Conservation (phyloP, 2,113 vertebrate species). For the Naja naja region DNA sequence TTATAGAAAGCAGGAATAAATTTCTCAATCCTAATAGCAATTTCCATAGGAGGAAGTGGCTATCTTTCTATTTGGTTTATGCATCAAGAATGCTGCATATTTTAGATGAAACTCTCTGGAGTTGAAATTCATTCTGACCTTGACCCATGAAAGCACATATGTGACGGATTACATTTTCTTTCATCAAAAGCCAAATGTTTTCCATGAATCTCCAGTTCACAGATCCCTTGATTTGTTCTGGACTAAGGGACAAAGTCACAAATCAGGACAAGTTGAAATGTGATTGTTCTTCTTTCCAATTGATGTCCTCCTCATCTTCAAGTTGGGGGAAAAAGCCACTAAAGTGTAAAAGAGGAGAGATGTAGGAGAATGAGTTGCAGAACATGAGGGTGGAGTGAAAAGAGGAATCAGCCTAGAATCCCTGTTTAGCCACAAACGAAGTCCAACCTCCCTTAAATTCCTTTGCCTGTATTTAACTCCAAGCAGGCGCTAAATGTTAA, state of each 20-base stretch:
- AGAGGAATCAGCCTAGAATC: neutral
- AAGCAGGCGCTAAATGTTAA: neutral
- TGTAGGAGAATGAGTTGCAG: neutral
- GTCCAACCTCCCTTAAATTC: neutral
- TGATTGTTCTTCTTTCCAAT: slow-evolving; percentile 35
- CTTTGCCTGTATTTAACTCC: neutral
- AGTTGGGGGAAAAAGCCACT: slow-evolving; percentile 29
- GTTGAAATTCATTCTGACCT: neutral
- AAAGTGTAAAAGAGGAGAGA: neutral
- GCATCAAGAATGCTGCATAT: neutral
- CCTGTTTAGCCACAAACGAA: neutral
- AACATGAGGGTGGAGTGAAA: neutral
- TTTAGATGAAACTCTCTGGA: neutral
- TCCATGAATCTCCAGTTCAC: slow-evolving; percentile 1
- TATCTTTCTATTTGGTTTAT: neutral
- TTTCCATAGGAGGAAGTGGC: neutral
- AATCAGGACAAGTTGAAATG: slow-evolving; percentile 47
- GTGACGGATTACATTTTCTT: neutral
- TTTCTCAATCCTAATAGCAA: neutral
- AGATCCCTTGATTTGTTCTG: neutral
- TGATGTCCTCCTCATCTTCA: slow-evolving; percentile 48
- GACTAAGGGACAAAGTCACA: slow-evolving; percentile 39
- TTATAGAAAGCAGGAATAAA: neutral
- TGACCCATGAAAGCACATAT: neutral
- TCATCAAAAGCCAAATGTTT: neutral